Percentiles rank a stretch among this genome's conserved stretches.
phyloP scores from a whole-genome alignment of 2,113 vertebrate genomes.

The Leuciscus idus region DNA sequence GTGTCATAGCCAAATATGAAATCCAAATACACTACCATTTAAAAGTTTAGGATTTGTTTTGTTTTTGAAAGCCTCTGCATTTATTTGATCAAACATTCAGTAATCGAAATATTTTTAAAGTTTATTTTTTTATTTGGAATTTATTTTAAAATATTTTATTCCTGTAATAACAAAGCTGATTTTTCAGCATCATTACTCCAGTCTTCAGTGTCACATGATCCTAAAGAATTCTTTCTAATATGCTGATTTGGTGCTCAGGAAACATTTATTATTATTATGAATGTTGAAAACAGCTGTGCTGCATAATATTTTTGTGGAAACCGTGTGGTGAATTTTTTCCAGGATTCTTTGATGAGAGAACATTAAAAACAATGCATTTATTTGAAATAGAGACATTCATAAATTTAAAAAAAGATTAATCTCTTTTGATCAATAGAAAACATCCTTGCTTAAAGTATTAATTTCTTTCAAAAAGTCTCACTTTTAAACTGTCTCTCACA shows the following conservation, averaged over 20 bases:
- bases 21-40: not conserved
- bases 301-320: not conserved
- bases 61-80: not conserved
- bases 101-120: not conserved
- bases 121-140: not conserved
- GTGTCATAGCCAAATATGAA: not conserved
- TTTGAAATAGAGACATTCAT: not conserved
- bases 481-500: too few relatives aligned
- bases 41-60: not conserved
- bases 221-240: not conserved
- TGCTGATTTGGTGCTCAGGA: not conserved
- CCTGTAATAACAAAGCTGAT: not conserved
- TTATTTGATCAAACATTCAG: not conserved
- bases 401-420: not conserved
- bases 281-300: not conserved
- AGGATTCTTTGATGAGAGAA: not conserved
- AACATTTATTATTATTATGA: not conserved
- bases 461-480: not conserved
- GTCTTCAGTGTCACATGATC: not conserved
- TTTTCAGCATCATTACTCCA: not conserved
- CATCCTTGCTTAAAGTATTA: too few relatives aligned
- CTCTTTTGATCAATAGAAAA: not conserved
- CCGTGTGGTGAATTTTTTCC: not conserved
- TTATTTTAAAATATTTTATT: not conserved
- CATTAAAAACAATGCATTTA: too few relatives aligned